Evolutionary conservation across 2,113 vertebrate species (phyloP), one percentile per base, ranked within the genome.

Genomic region (Semnornis frantzii): DNA sequence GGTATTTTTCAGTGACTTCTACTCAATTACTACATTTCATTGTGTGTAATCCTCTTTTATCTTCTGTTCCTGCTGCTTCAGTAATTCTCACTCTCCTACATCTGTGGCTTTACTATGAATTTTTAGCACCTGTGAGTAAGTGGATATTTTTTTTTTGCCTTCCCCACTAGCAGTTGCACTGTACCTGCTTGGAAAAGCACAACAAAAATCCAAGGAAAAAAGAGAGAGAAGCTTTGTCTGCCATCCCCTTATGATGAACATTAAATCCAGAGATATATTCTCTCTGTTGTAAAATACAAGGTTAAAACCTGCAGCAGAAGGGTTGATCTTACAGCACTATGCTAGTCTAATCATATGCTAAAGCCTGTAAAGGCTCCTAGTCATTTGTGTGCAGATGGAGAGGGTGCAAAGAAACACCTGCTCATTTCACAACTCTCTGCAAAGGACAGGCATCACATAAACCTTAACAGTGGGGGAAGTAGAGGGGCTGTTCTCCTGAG

Each of bases 21-120:
- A 97, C 97, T 97, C 97, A 98, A 98, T 98, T 97, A 98, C 97
- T 96, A 77, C 97, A 91, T 97, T 97, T 97, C 96, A 95, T 98
- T 75, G 65, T 90, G 87, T 94, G 94, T 97, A 97, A 98, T 98
- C 97, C 95, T 95, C 97, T 97, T 98, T 98, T 97, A 98, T 98
- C 97, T 97, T 94, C 89, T 95, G 69, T 96, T 97, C 97, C 98
- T 97, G 97, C 97, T 98, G 98, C 92, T 95, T 85, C 37, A 76
- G 97, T 97, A 98, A 97, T 98, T 98, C 96, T 98, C 96, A 94
- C 92, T 96, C 92, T 96, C 95, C 93, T 97, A 94, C 95, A 97
- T 98, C 97, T 97, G 97, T 75, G 87, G 93, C 91, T 97, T 97
- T 94, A 93, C 97, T 96, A 94, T 97, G 97, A 96, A 96, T 97